Base-by-base conservation (phyloP, 1,140 invertebrate species). In the Plodia interpunctella region DNA sequence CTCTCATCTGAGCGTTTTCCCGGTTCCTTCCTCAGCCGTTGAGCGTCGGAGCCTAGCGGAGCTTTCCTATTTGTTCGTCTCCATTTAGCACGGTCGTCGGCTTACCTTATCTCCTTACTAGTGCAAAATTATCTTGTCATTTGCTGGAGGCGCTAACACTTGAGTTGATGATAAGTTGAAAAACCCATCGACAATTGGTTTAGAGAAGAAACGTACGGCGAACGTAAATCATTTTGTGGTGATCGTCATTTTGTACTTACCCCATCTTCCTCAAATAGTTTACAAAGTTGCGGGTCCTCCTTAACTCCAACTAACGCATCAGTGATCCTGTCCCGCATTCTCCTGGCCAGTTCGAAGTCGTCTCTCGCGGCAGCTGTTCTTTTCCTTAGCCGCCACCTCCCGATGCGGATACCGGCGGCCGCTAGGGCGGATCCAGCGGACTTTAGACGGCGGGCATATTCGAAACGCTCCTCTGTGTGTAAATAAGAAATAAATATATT, bases 331-430 rank as follows among this genome's bases (percentile, higher is more conserved):
- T 95, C 93, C 70, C 98, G 97, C 84, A 98, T 97, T 17, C 94
- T 88, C 57, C 96, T 94, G 0, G 97, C 97, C 67, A 95, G 93
- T 63, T 97, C 96, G 76, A 97, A 98, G 85, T 98, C 96, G 76
- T 98, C 97, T 58, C 95, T 91, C 20, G 96, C 95, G 6, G 98
- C 96, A 0, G 97, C 97, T 59, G 97, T 95, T 28, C 95, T 91
- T 76, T 99, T 99, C 69, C 98, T 96, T 35, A 98, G 90, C 66
- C 97, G 94, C 88, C 97, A 96, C 67, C 97, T 96, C 0, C 96
- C 97, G 3, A 98, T 90, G 55, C 95, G 93, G 86, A 98, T 97
- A 0, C 97, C 97, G 0, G 96, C 96, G 60, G 94, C 94, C 17
- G 95, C 91, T 9, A 98, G 78, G 38, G 95, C 94, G 52, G 94